These are phyloP conservation scores for Heterocephalus glaber DNA, from an alignment of 2,113 vertebrate genomes.

Conservation along the genomic window DNA sequence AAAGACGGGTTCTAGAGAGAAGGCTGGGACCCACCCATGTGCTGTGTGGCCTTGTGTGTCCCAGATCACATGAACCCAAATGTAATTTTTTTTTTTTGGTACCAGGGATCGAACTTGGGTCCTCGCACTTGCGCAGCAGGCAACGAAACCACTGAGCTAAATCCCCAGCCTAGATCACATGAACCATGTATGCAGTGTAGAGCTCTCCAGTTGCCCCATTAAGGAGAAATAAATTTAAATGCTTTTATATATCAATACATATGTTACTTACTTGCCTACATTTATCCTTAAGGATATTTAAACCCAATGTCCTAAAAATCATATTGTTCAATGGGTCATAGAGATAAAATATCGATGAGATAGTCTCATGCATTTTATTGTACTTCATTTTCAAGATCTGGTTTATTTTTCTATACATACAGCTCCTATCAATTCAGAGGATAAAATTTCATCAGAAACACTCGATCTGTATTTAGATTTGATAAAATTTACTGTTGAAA, in stretches of 20 bases:
- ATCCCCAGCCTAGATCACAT: no score
- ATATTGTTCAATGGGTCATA: background rate
- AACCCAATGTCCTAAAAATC: background rate
- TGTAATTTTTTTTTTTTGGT: no score
- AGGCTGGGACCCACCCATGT: background rate
- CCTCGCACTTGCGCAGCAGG: no score
- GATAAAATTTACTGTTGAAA: background rate
- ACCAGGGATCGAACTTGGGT: no score
- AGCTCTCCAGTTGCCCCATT: background rate
- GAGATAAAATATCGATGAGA: background rate
- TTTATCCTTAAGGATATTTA: background rate
- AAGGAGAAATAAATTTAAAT: background rate
- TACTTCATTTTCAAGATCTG: background rate
- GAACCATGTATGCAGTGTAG: background rate
- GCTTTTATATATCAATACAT: background rate
- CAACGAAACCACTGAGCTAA: no score
- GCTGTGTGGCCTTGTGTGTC: background rate
- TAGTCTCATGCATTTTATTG: background rate
- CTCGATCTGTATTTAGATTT: slow-evolving; percentile 45
- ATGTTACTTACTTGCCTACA: background rate
- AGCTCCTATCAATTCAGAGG: slow-evolving; percentile 1
- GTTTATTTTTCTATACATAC: background rate
- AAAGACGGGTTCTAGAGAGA: background rate
- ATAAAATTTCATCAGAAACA: slow-evolving; percentile 45
- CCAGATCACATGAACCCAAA: no score